These are phyloP conservation scores for Chiloscyllium punctatum DNA, from an alignment of 2,797 vertebrate species.

Conservation along the genomic window DNA sequence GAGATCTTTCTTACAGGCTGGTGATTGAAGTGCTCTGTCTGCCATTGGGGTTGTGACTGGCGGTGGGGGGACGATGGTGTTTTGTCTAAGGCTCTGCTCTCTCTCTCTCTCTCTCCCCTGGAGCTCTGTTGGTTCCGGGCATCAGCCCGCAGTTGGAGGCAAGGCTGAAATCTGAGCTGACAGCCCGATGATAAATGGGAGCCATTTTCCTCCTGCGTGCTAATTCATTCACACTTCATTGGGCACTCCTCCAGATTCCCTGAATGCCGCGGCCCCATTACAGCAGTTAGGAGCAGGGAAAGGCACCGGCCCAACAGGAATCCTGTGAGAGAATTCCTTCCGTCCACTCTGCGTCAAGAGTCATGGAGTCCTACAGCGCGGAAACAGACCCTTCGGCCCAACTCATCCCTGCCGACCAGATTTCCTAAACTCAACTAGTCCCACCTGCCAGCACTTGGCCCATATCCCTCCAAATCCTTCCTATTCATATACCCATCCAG, in stretches of 20 bases:
- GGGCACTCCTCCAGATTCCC: background rate
- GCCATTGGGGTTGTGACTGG: background rate
- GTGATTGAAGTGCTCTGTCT: conserved; percentile 1
- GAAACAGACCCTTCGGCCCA: background rate
- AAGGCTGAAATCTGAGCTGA: conserved; percentile 30
- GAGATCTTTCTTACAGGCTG: background rate
- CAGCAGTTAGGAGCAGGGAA: background rate
- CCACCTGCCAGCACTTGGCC: no score
- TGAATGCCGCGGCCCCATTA: background rate
- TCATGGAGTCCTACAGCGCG: no score
- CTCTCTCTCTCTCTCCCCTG: background rate
- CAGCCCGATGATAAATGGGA: conserved; percentile 24
- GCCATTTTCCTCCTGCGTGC: conserved; percentile 14
- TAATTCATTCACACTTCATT: conserved; percentile 32
- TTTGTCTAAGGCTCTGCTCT: background rate
- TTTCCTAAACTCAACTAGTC: no score
- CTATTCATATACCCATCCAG: no score
- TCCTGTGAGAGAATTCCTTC: background rate
- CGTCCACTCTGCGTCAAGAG: background rate
- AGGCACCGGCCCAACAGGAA: background rate
- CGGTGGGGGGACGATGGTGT: no score
- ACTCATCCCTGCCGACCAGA: background rate
- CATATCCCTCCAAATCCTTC: no score
- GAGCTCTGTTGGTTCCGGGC: background rate
- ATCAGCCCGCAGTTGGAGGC: background rate